These are phyloP conservation scores for Mormyrops attenuatus DNA, from an alignment of 2,797 vertebrate genomes.

Conservation along the genomic window DNA sequence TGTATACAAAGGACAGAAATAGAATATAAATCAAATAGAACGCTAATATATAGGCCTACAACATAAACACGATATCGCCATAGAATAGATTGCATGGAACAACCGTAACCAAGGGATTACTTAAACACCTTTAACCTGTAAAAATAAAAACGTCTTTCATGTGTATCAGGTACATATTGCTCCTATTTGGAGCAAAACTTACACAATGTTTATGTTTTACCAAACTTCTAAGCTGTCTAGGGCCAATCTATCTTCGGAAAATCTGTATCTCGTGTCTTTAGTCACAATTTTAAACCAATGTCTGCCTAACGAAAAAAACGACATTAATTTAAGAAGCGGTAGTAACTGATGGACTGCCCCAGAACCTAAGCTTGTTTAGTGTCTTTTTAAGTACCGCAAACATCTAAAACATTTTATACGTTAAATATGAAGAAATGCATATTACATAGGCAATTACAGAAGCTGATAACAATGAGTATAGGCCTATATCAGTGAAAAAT, in stretches of 20 bases:
- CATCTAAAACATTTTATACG: neutral
- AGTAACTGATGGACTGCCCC: neutral
- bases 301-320: neutral
- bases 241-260: neutral
- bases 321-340: neutral
- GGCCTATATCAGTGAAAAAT: neutral
- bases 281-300: neutral
- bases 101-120: neutral
- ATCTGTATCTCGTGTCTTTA: neutral
- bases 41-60: neutral
- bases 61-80: neutral
- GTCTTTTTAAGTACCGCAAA: neutral
- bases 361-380: neutral
- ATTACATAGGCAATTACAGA: neutral
- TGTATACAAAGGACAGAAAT: neutral
- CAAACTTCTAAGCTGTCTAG: neutral
- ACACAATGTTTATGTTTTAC: neutral
- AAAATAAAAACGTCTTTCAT: neutral
- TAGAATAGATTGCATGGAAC: neutral
- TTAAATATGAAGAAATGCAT: neutral
- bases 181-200: neutral
- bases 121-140: neutral
- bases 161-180: neutral
- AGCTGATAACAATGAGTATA: neutral
- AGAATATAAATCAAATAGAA: neutral